Percentiles rank a stretch among this genome's conserved stretches.
These are phyloP conservation scores for Malurus melanocephalus DNA, from an alignment of 2,113 vertebrate species.

Conservation along the genomic window DNA sequence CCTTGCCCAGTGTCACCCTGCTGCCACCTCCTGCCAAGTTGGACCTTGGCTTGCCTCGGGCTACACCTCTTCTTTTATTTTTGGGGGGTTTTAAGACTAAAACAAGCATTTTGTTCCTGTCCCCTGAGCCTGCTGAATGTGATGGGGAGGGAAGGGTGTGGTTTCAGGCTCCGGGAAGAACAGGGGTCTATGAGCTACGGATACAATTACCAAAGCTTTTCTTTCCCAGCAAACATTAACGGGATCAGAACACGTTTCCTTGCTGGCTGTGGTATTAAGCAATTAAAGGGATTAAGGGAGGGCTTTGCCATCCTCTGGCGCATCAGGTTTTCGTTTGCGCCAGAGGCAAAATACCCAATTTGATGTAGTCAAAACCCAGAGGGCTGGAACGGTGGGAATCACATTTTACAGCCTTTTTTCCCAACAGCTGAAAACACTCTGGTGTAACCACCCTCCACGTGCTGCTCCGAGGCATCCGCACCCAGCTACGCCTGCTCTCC, in stretches of 20 bases:
- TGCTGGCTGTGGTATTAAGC: neutral
- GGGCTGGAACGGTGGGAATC: neutral
- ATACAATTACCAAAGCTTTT: neutral
- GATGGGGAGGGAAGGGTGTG: neutral
- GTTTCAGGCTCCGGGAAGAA: neutral
- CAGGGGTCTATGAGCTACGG: neutral
- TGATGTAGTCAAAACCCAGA: neutral
- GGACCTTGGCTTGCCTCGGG: neutral
- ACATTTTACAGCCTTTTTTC: conserved; percentile 30
- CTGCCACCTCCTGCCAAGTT: neutral
- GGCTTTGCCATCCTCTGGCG: neutral
- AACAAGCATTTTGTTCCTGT: neutral
- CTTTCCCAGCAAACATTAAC: neutral
- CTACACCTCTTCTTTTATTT: neutral
- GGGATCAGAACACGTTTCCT: neutral
- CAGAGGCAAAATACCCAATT: conserved; percentile 20
- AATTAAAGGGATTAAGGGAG: neutral
- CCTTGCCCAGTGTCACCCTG: neutral
- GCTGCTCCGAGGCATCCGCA: neutral
- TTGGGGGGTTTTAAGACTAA: neutral
- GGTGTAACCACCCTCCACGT: neutral
- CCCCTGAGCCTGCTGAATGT: neutral
- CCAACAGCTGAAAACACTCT: conserved; percentile 23
- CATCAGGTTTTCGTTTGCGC: conserved; percentile 23
- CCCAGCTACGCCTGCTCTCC: neutral